phyloP scores from a whole-genome alignment of 2,113 vertebrate species.

The Anguilla rostrata region DNA sequence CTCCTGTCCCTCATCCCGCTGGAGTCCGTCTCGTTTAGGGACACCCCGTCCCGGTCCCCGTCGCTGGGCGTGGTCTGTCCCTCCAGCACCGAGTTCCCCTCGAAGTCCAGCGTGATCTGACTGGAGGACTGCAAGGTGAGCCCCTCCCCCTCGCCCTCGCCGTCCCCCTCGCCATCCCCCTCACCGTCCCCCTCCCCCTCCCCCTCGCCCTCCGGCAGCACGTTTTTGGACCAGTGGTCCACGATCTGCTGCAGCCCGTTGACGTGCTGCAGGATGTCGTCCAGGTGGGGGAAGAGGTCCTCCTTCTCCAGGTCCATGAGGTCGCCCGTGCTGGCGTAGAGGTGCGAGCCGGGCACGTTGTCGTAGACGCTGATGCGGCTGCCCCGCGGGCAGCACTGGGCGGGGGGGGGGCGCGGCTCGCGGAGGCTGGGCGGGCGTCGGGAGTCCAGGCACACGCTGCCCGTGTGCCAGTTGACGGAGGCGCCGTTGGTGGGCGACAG shows the following conservation, averaged over 20 bases:
- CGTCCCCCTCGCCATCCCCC: constrained; percentile 46
- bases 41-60: constrained; percentile 81
- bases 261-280: constrained; percentile 91
- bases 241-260: constrained; percentile 89
- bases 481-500: constrained; percentile 76
- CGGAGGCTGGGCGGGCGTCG: constrained; percentile 57
- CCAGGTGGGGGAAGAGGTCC: constrained; percentile 86
- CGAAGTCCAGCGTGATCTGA: constrained; percentile 86
- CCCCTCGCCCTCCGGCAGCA: constrained; percentile 73
- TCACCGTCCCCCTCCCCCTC: constrained; percentile 49
- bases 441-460: constrained; percentile 72
- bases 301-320: constrained; percentile 90
- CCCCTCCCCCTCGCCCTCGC: constrained; percentile 53
- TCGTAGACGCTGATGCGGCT: constrained; percentile 82
- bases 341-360: constrained; percentile 92
- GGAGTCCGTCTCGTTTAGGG: constrained; percentile 81
- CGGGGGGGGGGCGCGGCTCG: constrained; percentile 70
- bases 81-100: constrained; percentile 85
- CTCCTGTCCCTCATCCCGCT: constrained; percentile 83
- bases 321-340: constrained; percentile 94
- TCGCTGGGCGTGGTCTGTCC: constrained; percentile 81
- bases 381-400: constrained; percentile 78
- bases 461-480: constrained; percentile 79
- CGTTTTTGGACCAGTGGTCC: constrained; percentile 86
- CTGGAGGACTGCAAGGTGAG: constrained; percentile 62